Conservation (phyloP, 2,888 invertebrate genomes). For the Diplolepis rosae region DNA sequence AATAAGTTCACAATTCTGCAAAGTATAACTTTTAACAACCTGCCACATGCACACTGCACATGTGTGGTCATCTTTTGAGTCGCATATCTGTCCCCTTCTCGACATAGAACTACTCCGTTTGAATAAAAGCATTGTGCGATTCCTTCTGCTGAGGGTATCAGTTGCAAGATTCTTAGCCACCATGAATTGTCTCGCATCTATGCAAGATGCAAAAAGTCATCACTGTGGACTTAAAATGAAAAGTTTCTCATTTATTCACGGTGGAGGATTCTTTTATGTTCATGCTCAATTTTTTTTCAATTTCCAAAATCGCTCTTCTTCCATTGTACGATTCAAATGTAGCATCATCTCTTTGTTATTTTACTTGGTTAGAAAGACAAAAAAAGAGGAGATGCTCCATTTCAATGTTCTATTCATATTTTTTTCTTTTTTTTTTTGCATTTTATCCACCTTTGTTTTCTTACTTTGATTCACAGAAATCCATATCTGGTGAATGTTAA, state of each 20-base stretch:
- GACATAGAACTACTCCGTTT: slow-evolving; percentile 45
- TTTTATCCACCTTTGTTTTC: slow-evolving; percentile 1
- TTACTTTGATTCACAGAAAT: background rate
- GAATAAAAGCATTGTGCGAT: slow-evolving; percentile 32
- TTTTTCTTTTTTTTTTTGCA: background rate
- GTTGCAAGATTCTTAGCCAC: slow-evolving; percentile 12
- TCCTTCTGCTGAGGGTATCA: slow-evolving; percentile 25
- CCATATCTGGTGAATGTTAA: background rate
- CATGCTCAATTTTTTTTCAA: background rate
- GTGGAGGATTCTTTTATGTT: background rate
- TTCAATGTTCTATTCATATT: slow-evolving; percentile 13
- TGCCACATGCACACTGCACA: slow-evolving; percentile 16
- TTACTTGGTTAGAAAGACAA: background rate
- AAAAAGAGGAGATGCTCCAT: background rate
- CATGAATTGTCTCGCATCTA: background rate
- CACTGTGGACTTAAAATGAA: background rate
- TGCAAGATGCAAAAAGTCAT: slow-evolving; percentile 26
- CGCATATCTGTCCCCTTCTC: slow-evolving; percentile 45
- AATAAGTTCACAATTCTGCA: slow-evolving; percentile 20
- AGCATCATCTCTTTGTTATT: slow-evolving; percentile 1
- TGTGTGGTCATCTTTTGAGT: slow-evolving; percentile 30
- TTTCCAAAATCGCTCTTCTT: background rate
- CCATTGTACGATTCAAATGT: background rate
- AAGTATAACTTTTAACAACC: slow-evolving; percentile 30
- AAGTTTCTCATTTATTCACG: background rate